A percentile compares a stretch with the other conserved stretches of the same genome.
These are phyloP conservation scores for Apocrypta bakeri DNA, from an alignment of 1,140 invertebrate species.

Conservation along the genomic window DNA sequence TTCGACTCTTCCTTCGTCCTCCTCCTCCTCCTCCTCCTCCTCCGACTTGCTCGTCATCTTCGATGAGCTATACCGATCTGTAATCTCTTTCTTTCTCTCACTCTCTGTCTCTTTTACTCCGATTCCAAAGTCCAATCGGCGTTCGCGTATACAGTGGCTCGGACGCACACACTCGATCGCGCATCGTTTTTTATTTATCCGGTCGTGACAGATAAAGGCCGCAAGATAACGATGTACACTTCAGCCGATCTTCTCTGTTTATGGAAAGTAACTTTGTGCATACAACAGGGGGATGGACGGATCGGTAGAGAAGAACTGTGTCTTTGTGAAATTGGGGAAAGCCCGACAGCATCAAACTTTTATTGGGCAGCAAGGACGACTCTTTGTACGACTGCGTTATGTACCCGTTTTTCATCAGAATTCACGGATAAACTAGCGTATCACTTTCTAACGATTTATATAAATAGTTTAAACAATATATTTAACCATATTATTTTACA, in stretches of 20 bases:
- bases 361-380: too few species aligned
- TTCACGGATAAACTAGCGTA: too few species aligned
- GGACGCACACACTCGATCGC: neutral
- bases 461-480: too few species aligned
- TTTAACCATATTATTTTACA: too few species aligned
- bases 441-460: too few species aligned
- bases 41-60: slow-evolving; percentile 38
- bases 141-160: neutral
- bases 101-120: slow-evolving; percentile 12
- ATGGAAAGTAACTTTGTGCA: too few species aligned
- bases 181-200: slow-evolving; percentile 36
- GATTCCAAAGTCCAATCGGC: slow-evolving; percentile 37
- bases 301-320: too few species aligned
- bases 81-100: slow-evolving; percentile 26
- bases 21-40: slow-evolving; percentile 15
- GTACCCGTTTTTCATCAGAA: too few species aligned
- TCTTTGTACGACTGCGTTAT: too few species aligned
- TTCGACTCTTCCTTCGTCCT: slow-evolving; percentile 47
- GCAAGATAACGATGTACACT: neutral
- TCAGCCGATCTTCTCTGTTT: neutral
- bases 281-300: too few species aligned
- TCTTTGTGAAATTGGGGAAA: too few species aligned
- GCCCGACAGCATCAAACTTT: too few species aligned
- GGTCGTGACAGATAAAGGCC: slow-evolving; percentile 34
- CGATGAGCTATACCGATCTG: slow-evolving; percentile 17